Evolutionary conservation across 2,113 vertebrate genomes (phyloP), one percentile per base, ranked within the genome.

Genomic region (Leucopsar rothschildi): DNA sequence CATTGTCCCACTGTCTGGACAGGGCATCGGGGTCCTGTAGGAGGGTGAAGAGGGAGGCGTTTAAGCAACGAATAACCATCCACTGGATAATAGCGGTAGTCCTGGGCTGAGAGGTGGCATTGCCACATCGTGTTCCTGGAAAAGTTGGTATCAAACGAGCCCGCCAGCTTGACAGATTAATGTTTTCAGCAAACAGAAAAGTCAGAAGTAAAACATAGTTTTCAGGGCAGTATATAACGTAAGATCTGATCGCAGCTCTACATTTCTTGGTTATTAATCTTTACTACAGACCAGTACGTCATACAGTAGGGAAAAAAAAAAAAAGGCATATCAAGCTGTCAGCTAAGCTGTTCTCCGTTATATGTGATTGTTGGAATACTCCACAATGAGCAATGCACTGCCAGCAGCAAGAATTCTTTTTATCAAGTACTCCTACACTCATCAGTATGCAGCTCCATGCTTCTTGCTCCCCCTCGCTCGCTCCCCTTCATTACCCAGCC

Each of bases 341-440:
- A 97, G 97, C 98, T 96, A 93, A 97, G 98, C 98, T 98, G 97
- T 96, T 97, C 98, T 98, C 98, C 96, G 96, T 97, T 97, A 98
- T 97, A 61, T 97, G 98, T 97, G 98, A 98, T 96, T 98, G 98
- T 98, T 97, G 97, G 98, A 98, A 98, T 98, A 98, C 98, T 98
- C 98, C 98, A 98, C 98, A 97, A 97, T 97, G 98, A 98, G 98
- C 97, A 98, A 98, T 98, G 98, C 98, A 97, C 98, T 98, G 97
- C 98, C 98, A 97, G 97, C 98, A 98, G 98, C 98, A 98, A 98
- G 98, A 98, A 98, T 99, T 99, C 98, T 99, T 98, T 99, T 99
- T 98, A 99, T 99, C 98, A 99, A 99, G 98, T 98, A 99, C 99
- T 99, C 99, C 99, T 98, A 99, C 99, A 98, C 98, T 99, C 98